Evolutionary conservation across 1,140 invertebrate genomes (phyloP).

Genomic region (Drosophila asahinai): DNA sequence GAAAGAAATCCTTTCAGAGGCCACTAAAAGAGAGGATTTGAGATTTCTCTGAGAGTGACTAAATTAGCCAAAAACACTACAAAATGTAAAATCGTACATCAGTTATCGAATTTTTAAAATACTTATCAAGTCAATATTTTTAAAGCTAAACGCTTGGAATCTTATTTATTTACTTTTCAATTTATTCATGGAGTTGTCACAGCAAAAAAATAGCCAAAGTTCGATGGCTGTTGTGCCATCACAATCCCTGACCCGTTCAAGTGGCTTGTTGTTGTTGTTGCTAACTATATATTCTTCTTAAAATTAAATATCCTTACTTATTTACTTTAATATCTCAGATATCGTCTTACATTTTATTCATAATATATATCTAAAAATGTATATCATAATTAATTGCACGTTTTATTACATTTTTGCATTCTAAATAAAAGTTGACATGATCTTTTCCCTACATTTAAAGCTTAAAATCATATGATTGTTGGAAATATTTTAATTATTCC

Average conservation of each 20-base stretch:
- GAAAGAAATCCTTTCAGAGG: too few relatives aligned
- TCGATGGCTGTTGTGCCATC: constrained; percentile 8
- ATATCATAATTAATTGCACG: constrained; percentile 23
- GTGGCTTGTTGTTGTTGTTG: constrained; percentile 23
- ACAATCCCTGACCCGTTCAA: constrained; percentile 37
- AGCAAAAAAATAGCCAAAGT: not conserved
- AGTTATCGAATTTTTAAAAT: too few relatives aligned
- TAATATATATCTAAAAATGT: constrained; percentile 12
- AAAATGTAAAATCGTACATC: too few relatives aligned
- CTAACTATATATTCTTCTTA: not conserved
- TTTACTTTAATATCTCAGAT: not conserved
- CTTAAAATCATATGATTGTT: constrained; percentile 4
- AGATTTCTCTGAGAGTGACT: too few relatives aligned
- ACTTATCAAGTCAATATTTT: too few relatives aligned
- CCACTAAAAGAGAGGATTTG: too few relatives aligned
- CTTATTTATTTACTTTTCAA: not conserved
- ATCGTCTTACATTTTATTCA: constrained; percentile 25
- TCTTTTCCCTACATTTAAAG: constrained; percentile 14
- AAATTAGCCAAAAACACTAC: too few relatives aligned
- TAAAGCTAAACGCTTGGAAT: too few relatives aligned
- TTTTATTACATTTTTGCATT: constrained; percentile 20
- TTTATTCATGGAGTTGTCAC: not conserved
- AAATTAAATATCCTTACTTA: constrained; percentile 20
- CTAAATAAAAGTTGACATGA: not conserved
- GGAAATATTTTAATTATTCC: constrained; percentile 1